Percentiles rank a stretch among this genome's conserved stretches.
These are phyloP conservation scores for Poeciliopsis prolifica DNA, from an alignment of 2,113 vertebrate genomes.

Conservation along the genomic window DNA sequence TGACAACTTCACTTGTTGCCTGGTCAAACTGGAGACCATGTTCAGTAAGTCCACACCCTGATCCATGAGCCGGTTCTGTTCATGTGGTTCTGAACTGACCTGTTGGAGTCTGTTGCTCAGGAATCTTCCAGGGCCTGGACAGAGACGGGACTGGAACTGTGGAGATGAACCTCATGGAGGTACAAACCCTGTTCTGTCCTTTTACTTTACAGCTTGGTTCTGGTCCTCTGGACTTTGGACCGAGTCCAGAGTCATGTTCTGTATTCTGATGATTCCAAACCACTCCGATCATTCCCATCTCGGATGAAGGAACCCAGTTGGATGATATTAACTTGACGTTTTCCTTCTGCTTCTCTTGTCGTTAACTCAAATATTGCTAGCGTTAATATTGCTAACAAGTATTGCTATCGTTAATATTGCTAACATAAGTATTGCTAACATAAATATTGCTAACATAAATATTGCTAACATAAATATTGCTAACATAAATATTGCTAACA, in stretches of 20 bases:
- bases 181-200: conserved; percentile 44
- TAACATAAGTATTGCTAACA: too few species aligned
- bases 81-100: neutral
- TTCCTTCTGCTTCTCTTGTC: too few species aligned
- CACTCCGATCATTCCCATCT: neutral
- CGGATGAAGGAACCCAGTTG: neutral
- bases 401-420: too few species aligned
- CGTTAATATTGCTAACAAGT: too few species aligned
- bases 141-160: conserved; percentile 74
- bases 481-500: too few species aligned
- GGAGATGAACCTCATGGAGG: conserved; percentile 83
- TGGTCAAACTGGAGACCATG: conserved; percentile 86
- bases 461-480: too few species aligned
- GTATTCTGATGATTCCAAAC: neutral
- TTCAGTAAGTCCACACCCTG: conserved; percentile 78
- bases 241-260: neutral
- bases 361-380: too few species aligned
- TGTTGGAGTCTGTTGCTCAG: conserved; percentile 63
- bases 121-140: conserved; percentile 82
- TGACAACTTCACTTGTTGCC: conserved; percentile 85
- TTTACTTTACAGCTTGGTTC: neutral
- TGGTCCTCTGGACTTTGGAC: neutral
- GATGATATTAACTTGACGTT: too few species aligned
- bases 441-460: too few species aligned
- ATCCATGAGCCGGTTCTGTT: neutral